A percentile compares a stretch with the other conserved stretches of the same genome.
phyloP scores from a whole-genome alignment of 1,140 invertebrate species.

The Oncopeltus fasciatus region DNA sequence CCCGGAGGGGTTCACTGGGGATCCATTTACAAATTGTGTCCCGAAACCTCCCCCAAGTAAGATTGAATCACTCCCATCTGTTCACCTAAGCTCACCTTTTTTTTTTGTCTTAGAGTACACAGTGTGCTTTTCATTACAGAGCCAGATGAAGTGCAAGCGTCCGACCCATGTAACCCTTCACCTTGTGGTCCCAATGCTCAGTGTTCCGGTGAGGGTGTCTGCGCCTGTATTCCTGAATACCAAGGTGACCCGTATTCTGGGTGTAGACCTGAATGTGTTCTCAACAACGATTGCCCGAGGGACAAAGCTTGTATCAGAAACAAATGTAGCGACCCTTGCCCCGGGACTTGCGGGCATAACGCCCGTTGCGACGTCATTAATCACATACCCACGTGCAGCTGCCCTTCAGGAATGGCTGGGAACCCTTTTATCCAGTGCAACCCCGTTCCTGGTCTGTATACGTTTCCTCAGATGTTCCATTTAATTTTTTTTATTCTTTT shows the following conservation, averaged over 20 bases:
- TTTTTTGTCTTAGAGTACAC: not conserved
- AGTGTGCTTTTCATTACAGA: conserved; percentile 7
- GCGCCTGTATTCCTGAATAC: conserved; percentile 42
- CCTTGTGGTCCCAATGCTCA: conserved; percentile 56
- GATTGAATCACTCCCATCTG: not conserved
- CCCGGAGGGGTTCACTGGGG: conserved; percentile 46
- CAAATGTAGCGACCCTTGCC: conserved; percentile 62
- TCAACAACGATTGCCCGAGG: conserved; percentile 46
- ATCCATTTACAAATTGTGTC: conserved; percentile 50
- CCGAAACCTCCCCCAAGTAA: conserved; percentile 24
- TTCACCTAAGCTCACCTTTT: not conserved
- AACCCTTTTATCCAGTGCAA: conserved; percentile 32
- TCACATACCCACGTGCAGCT: conserved; percentile 36
- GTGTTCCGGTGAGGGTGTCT: conserved; percentile 44
- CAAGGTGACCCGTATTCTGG: conserved; percentile 45
- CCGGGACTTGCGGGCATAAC: conserved; percentile 52
- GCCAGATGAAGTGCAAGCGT: conserved; percentile 15
- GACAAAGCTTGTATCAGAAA: conserved; percentile 54
- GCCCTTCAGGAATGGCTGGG: conserved; percentile 32
- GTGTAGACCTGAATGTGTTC: conserved; percentile 47
- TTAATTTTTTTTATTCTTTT: no score
- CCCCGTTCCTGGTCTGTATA: conserved; percentile 1
- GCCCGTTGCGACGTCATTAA: conserved; percentile 49
- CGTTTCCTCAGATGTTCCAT: no score
- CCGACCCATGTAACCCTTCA: conserved; percentile 54